phyloP scores from a whole-genome alignment of 2,888 invertebrate species.

The Rhagonycha fulva region DNA sequence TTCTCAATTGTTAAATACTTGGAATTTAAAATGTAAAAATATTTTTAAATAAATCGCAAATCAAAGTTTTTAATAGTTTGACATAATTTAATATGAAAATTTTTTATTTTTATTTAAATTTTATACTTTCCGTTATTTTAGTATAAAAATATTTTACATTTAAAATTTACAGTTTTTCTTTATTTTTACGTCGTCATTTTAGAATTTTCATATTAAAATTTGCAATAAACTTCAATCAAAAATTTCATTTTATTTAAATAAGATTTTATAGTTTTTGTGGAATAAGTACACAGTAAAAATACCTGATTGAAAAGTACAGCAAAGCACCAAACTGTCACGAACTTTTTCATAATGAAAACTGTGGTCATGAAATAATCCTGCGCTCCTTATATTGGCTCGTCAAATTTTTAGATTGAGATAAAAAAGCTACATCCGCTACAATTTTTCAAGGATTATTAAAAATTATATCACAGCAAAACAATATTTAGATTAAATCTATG shows the following conservation, averaged over 20 bases:
- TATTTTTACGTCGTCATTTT: too few species aligned
- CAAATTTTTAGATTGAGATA: not conserved
- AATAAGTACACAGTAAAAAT: not conserved
- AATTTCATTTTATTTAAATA: not conserved
- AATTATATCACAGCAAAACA: not conserved
- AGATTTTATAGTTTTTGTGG: not conserved
- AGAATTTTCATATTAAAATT: not conserved
- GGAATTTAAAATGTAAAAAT: too few species aligned
- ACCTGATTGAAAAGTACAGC: not conserved
- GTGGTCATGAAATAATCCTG: not conserved
- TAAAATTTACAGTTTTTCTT: too few species aligned
- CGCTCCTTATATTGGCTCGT: not conserved
- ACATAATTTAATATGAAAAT: too few species aligned
- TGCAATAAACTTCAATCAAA: not conserved
- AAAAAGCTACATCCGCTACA: not conserved
- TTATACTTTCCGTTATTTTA: too few species aligned
- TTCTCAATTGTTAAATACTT: too few species aligned
- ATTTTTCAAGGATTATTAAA: constrained; percentile 2
- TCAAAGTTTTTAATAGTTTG: too few species aligned
- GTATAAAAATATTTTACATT: too few species aligned
- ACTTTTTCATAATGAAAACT: not conserved
- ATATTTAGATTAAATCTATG: not conserved
- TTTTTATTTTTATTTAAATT: too few species aligned
- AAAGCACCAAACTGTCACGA: not conserved
- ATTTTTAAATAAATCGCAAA: too few species aligned